phyloP scores from a whole-genome alignment of 2,797 vertebrate genomes.

The Bradypodion ventrale region DNA sequence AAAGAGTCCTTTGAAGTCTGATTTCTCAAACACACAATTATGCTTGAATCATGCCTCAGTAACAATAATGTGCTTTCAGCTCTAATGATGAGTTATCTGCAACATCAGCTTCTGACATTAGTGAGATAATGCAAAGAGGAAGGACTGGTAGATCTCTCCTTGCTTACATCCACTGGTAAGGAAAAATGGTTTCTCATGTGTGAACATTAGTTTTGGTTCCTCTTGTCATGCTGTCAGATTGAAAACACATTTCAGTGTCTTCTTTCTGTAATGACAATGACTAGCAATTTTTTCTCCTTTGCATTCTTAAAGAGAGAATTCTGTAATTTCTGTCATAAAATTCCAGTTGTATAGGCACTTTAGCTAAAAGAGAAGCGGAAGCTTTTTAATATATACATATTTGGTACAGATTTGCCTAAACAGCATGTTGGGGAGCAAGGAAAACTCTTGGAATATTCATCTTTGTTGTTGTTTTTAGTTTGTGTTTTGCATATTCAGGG shows the following conservation, averaged over 20 bases:
- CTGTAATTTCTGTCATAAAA: neutral
- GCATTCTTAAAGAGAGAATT: neutral
- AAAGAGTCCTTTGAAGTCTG: too few relatives aligned
- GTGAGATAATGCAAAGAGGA: neutral
- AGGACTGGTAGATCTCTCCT: neutral
- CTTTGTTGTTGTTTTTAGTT: neutral
- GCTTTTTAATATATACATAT: too few relatives aligned
- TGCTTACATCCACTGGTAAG: neutral
- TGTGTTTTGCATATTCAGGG: neutral
- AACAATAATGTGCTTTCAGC: too few relatives aligned
- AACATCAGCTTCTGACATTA: neutral
- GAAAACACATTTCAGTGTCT: neutral
- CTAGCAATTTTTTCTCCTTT: neutral
- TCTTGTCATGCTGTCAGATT: neutral
- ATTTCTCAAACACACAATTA: too few relatives aligned
- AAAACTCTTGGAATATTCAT: neutral
- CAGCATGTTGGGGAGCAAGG: neutral
- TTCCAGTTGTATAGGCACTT: neutral
- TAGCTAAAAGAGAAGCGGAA: slow-evolving; percentile 10
- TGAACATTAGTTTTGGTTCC: neutral
- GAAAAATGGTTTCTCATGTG: neutral
- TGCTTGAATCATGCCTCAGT: too few relatives aligned
- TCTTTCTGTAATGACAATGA: neutral
- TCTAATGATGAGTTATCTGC: too few relatives aligned
- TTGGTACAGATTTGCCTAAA: too few relatives aligned